A percentile compares a stretch with the other conserved stretches of the same genome.
Evolutionary conservation across 2,113 vertebrate species (phyloP).

Genomic region (Lepisosteus osseus): DNA sequence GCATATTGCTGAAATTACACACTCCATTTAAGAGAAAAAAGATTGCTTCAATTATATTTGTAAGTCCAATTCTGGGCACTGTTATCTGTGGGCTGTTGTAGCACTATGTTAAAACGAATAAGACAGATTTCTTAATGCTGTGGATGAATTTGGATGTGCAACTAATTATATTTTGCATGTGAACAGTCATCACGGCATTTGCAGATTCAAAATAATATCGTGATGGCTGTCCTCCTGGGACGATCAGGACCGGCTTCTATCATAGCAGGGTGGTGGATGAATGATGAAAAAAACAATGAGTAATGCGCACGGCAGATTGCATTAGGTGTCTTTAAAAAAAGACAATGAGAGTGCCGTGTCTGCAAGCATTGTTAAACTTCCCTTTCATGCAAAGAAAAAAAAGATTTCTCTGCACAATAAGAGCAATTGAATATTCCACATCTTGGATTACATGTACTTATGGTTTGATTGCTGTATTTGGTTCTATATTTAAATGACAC

Average conservation of each 20-base stretch:
- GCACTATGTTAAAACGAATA: not conserved
- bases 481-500: no score
- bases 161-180: slow-evolving; percentile 3
- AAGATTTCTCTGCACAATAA: not conserved
- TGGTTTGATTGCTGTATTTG: no score
- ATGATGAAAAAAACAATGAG: not conserved
- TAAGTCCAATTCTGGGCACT: slow-evolving; percentile 1
- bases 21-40: not conserved
- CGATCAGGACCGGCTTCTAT: not conserved
- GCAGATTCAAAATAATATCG: not conserved
- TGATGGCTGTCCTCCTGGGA: not conserved
- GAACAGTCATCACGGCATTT: not conserved
- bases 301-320: slow-evolving; percentile 1
- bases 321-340: slow-evolving; percentile 14
- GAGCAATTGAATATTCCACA: no score
- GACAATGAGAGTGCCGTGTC: not conserved
- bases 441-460: no score
- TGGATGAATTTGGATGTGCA: not conserved
- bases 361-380: slow-evolving; percentile 1
- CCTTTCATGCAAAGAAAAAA: not conserved
- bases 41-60: not conserved
- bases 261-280: not conserved
- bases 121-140: not conserved
- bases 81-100: not conserved
- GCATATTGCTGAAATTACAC: not conserved